Evolutionary conservation across 2,113 vertebrate species (phyloP), one percentile per base, ranked within the genome.

Genomic region (Lethenteron camtschaticum): DNA sequence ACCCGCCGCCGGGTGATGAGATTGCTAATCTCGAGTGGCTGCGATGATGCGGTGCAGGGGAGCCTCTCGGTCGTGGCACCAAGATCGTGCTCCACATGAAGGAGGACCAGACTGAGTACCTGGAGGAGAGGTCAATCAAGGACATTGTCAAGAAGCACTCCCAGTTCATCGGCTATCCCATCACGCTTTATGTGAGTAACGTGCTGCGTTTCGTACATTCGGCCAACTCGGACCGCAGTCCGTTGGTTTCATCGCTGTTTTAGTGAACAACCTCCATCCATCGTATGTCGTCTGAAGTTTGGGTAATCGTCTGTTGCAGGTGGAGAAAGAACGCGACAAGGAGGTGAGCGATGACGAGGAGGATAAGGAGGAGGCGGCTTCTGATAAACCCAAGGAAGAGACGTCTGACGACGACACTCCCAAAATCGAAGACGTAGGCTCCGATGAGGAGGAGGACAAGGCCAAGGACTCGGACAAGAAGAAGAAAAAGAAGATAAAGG

Each of bases 121-220:
- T 89, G 2, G 89, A 95, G 77, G 92, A 96, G 70, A 83, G 83
- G 74, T 76, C 85, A 13, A 79, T 91, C 59, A 96, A 94, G 78
- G 90, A 96, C 73, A 85, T 94, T 24, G 90, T 96, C 72, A 96
- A 96, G 85, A 96, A 96, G 76, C 91, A 96, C 76, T 94, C 89
- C 0, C 94, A 94, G 80, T 95, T 95, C 76, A 94, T 90, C 13
- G 88, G 88, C 12, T 95, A 95, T 72, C 89, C 89, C 56, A 94
- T 96, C 77, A 95, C 85, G 0, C 85, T 96, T 58, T 92, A 83
- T 73, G 87, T 91, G 79, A 73, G 86, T 82, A 59, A 41, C 41
- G 41, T 41, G 41, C 41, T 41, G 41, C 41, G 41, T 41, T 41
- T 41, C 41, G 41, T 41, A 41, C 41, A 41, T 41, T 41, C 41